Percentiles rank a stretch among this genome's conserved stretches.
These are phyloP conservation scores for Mystacornis crossleyi DNA, from an alignment of 2,113 vertebrate species.

Conservation along the genomic window DNA sequence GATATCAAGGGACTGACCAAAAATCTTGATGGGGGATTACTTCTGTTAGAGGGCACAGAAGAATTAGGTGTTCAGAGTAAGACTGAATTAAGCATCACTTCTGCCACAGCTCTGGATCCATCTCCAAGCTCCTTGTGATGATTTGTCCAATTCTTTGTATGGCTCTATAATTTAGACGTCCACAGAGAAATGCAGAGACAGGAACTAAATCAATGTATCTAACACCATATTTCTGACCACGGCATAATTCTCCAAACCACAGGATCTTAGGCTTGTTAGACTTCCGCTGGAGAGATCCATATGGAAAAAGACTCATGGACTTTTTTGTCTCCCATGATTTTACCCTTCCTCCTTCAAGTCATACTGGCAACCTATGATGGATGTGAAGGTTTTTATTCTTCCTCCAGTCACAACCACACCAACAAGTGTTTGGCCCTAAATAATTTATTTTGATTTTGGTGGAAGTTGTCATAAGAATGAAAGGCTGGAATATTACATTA, in stretches of 20 bases:
- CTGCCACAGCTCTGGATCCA: not conserved
- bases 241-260: not conserved
- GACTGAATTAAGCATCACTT: not conserved
- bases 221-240: not conserved
- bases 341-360: not conserved
- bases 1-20: not conserved
- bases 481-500: not conserved
- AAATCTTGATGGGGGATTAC: not conserved
- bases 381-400: not conserved
- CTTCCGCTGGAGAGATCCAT: not conserved
- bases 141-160: not conserved
- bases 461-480: not conserved
- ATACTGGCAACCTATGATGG: not conserved
- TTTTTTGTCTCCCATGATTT: not conserved
- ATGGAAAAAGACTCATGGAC: fast-evolving
- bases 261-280: not conserved
- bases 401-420: not conserved
- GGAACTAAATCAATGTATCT: not conserved
- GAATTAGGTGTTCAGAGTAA: not conserved
- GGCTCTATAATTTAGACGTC: not conserved
- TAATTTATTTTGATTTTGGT: not conserved
- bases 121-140: not conserved
- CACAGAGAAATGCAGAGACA: not conserved
- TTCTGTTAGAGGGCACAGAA: not conserved
- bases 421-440: not conserved